phyloP scores from a whole-genome alignment of 2,113 vertebrate genomes.

The Picathartes gymnocephalus region DNA sequence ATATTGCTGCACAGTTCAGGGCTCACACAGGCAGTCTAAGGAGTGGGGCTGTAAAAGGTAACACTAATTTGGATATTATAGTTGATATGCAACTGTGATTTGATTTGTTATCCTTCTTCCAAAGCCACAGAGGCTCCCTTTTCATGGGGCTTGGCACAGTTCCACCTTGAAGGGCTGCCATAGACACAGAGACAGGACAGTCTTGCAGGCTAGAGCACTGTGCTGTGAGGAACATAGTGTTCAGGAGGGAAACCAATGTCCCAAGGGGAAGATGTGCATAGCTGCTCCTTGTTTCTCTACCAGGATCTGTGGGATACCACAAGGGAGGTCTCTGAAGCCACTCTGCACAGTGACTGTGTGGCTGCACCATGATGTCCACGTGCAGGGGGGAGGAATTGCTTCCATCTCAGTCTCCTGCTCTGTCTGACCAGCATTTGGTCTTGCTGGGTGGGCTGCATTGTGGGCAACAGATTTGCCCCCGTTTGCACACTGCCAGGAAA shows the following conservation, averaged over 20 bases:
- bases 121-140: slow-evolving; percentile 1
- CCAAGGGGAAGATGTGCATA: not conserved
- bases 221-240: not conserved
- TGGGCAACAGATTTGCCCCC: not conserved
- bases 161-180: not conserved
- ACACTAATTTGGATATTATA: not conserved
- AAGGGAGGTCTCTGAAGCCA: not conserved
- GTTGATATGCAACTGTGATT: not conserved
- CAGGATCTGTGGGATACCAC: not conserved
- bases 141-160: accelerated
- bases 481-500: not conserved
- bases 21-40: not conserved
- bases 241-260: not conserved
- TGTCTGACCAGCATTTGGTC: not conserved
- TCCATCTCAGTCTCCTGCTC: not conserved
- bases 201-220: not conserved
- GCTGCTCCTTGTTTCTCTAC: not conserved
- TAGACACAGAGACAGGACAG: not conserved
- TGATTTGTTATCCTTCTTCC: not conserved
- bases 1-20: not conserved
- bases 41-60: not conserved
- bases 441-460: not conserved
- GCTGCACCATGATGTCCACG: accelerated
- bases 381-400: not conserved
- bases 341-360: not conserved